phyloP scores from a whole-genome alignment of 2,113 vertebrate genomes.

The Ascaphus truei region DNA sequence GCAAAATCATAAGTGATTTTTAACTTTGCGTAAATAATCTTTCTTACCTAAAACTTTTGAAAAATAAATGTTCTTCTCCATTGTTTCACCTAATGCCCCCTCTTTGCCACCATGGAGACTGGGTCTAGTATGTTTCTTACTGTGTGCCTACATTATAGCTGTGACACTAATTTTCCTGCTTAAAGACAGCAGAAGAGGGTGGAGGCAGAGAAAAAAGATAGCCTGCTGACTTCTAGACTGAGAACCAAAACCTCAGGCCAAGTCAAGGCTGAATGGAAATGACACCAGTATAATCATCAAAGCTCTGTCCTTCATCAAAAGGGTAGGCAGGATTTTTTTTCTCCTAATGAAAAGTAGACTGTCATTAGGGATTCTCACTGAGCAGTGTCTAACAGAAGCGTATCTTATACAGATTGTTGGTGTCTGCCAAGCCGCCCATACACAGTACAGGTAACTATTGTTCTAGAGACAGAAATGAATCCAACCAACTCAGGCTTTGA shows the following conservation, averaged over 20 bases:
- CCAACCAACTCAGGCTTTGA: conserved; percentile 73
- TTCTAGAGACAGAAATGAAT: conserved; percentile 75
- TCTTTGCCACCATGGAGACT: conserved; percentile 60
- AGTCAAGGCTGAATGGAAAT: conserved; percentile 65
- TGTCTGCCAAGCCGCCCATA: conserved; percentile 66
- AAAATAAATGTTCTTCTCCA: conserved; percentile 47
- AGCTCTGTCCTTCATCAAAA: conserved; percentile 64
- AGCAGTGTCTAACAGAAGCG: conserved; percentile 58
- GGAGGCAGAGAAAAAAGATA: conserved; percentile 27
- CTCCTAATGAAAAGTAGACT: conserved; percentile 52
- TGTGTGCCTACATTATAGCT: conserved; percentile 58
- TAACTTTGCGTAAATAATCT: no score
- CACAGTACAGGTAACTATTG: conserved; percentile 80
- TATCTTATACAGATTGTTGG: conserved; percentile 61
- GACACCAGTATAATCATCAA: conserved; percentile 52
- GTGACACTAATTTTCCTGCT: conserved; percentile 62
- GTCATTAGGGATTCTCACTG: conserved; percentile 67
- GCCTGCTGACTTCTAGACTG: conserved; percentile 57
- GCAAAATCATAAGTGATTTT: no score
- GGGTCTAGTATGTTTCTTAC: conserved; percentile 57
- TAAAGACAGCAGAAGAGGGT: conserved; percentile 42
- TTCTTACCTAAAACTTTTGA: conserved; percentile 70
- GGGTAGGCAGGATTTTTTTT: conserved; percentile 44
- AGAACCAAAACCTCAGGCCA: conserved; percentile 62
- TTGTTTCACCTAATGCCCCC: conserved; percentile 57